Base-by-base conservation (phyloP, 2,113 vertebrate genomes). In the Spea bombifrons region DNA sequence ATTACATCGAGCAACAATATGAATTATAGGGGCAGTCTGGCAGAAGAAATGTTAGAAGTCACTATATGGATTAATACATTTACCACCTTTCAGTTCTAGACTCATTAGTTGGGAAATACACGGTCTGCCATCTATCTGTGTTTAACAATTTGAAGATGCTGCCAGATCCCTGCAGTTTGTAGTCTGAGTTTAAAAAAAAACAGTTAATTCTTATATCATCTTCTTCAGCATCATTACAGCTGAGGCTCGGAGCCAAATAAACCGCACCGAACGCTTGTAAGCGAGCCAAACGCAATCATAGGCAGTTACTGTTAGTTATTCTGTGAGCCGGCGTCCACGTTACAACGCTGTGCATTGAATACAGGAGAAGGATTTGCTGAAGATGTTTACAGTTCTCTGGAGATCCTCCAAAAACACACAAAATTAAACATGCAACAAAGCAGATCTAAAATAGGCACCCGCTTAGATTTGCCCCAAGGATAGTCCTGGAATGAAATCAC, bases 221-320 rank as follows among this genome's bases (percentile, higher is more conserved):
- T 79, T 79, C 77, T 6, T 30, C 69, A 73, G 63, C 77, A 73
- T 79, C 77, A 73, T 73, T 59, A 79, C 9, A 73, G 70, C 50
- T n/a, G 43, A 12, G 77, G 70, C 70, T 66, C 12, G 8, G 70
- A 55, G 77, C 77, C 77, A 79, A 79, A 73, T 49, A 79, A 73
- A 79, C 70, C 50, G 16, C 77, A 66, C 70, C 53, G 77, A 79
- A 66, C 57, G 49, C 63, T 45, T 79, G 77, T 79, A 79, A 45
- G 59, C 1, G 77, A 66, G 70, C 77, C 77, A 79, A 79, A 48
- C 50, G 66, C 61, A 79, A 79, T 79, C 77, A 79, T 79, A 79
- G 77, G 77, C 77, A 73, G 70, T 79, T 73, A 79, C 77, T 79
- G 77, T 79, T 79, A 73, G 70, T 73, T 73, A 66, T 65, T 71